Evolutionary conservation across 2,797 vertebrate genomes (phyloP), one percentile per base, ranked within the genome.

Genomic region (Poeciliopsis infans): DNA sequence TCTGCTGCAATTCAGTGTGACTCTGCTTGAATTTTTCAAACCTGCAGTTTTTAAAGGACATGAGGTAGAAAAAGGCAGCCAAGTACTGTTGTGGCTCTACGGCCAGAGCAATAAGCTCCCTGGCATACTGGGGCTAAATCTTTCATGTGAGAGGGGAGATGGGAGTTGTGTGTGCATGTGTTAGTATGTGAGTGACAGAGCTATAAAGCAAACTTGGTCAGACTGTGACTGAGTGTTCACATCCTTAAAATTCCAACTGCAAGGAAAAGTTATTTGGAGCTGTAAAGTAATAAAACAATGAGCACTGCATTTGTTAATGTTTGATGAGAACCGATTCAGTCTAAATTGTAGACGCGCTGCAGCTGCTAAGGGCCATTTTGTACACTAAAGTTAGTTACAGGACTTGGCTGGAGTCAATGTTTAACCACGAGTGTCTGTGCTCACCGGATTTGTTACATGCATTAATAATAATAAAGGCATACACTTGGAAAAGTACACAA

Each of bases 331-430:
- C 43, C 71, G 13, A 83, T 78, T 82, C 55, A 81, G 69, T 16
- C 5, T 66, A 12, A 11, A 45, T 13, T 82, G 79, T 75, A 72
- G 75, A 79, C 15, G 75, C 77, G 64, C 61, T 20, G 23, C 55
- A 53, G 11, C 57, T 53, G 45, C 20, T 73, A 72, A 84, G 59
- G 31, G 5, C 20, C 72, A 15, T 61, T 57, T 47, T 41, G 49
- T 83, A 81, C 76, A 55, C 57, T 10, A 3, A 82, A 77, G 43
- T 61, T 47, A 75, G 82, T 72, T 87, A 70, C 57, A 72, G 64
- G 74, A 83, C 77, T 80, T 79, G 85, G 55, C 66, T 45, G 75
- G 78, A 74, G 93, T 92, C 90, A 90, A 94, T 90, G 86, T 92
- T 90, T 92, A 83, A 89, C 86, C 81, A 80, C 77, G 51, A 85